A percentile compares a stretch with the other conserved stretches of the same genome.
Conservation (phyloP, 1,140 invertebrate species). For the Bombus impatiens region DNA sequence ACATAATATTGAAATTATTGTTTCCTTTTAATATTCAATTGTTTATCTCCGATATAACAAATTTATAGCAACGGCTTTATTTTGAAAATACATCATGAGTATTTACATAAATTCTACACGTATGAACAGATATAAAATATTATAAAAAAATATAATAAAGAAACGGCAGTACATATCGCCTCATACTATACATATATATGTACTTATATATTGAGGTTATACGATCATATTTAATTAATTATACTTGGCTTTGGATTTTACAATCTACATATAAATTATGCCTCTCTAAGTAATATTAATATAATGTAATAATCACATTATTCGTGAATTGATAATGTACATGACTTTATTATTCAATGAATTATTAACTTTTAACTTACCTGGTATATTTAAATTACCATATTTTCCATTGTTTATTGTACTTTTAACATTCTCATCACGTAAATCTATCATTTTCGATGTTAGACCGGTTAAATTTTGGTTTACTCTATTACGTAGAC, state of each 20-base stretch:
- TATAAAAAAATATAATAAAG: neutral
- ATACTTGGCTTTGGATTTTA: neutral
- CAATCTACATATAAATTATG: neutral
- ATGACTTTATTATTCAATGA: neutral
- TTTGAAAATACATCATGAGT: neutral
- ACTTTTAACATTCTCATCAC: slow-evolving; percentile 52
- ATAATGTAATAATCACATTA: neutral
- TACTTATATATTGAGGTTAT: neutral
- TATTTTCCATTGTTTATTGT: slow-evolving; percentile 49
- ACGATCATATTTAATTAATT: neutral
- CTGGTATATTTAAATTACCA: slow-evolving; percentile 65
- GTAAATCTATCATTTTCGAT: slow-evolving; percentile 75
- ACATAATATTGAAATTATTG: neutral
- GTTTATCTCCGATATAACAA: neutral
- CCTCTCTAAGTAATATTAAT: neutral
- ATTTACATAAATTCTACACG: neutral
- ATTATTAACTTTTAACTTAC: slow-evolving; percentile 52
- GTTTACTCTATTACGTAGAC: neutral
- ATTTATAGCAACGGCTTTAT: neutral
- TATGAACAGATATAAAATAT: neutral
- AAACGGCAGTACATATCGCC: neutral
- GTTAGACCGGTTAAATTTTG: slow-evolving; percentile 1
- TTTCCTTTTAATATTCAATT: neutral
- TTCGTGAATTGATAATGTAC: neutral
- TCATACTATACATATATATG: neutral